Base-by-base conservation (phyloP, 2,113 vertebrate genomes). In the Colossoma macropomum region DNA sequence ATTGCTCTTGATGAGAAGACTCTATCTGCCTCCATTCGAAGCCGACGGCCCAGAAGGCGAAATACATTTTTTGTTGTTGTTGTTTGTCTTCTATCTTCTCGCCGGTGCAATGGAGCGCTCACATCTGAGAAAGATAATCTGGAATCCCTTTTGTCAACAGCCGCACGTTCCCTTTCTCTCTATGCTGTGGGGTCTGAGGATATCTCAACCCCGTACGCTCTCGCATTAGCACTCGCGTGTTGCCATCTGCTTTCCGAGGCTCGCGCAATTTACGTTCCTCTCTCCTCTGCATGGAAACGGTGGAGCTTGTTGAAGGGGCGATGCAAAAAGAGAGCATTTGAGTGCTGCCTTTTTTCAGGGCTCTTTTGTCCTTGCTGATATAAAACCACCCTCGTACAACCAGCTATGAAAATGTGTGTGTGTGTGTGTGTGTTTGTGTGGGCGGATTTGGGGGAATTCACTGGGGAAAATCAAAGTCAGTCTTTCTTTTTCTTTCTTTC, bases 1-100 rank as follows among this genome's bases (percentile, higher is more conserved):
- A 87, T 83, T 76, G 85, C 79, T 48, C 74, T 68, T 75, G 80
- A 85, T 85, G 82, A 76, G 69, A 87, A 59, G 41, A 75, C 79
- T 72, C 69, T 73, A 79, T 83, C 77, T 34, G 77, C 83, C 69
- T 80, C 48, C 73, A 54, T 84, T 86, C 62, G 34, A 77, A 85
- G 63, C 65, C 50, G 56, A 56, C 6, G 60, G 75, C 84, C 85
- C 79, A 41, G 80, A 59, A 50, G 78, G 78, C 71, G 75, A 85
- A 84, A 80, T 28, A 74, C 50, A 68, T 77, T 73, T 75, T 79
- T 21, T 54, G 10, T 65, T 73, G 17, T 52, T 65, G 77, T 86
- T 86, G 82, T 87, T 84, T 85, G 79, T 63, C 74, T 70, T 41
- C 48, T 70, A 66, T 75, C 62, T 83, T 71, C 62, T 83, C 71